Conservation (phyloP, 2,797 vertebrate species). For the Ceryle rudis region DNA sequence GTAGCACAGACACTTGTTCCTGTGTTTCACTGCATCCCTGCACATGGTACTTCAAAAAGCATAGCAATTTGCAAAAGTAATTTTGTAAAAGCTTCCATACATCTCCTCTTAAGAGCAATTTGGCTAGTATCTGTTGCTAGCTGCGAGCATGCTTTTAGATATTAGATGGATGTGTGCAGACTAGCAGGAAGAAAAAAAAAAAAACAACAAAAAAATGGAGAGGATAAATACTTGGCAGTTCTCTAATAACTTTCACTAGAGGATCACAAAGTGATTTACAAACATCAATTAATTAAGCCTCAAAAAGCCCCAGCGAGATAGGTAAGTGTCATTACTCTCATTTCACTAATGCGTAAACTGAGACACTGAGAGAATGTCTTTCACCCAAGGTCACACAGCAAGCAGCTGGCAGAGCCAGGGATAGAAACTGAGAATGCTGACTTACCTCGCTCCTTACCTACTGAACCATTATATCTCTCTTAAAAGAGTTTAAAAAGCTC, state of each 20-base stretch:
- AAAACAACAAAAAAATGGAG: background rate
- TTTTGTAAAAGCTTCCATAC: constrained; percentile 55
- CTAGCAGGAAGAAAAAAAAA: background rate
- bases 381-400: constrained; percentile 52
- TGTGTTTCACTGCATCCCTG: background rate
- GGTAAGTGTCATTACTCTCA: constrained; percentile 68
- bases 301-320: constrained; percentile 42
- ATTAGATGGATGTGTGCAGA: constrained; percentile 58
- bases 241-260: constrained; percentile 42
- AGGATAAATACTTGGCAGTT: constrained; percentile 62
- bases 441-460: background rate
- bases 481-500: background rate
- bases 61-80: constrained; percentile 37
- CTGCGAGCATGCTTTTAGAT: constrained; percentile 47
- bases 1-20: background rate
- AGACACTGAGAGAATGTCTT: constrained; percentile 43
- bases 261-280: constrained; percentile 62
- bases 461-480: background rate
- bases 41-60: constrained; percentile 37
- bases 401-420: constrained; percentile 39
- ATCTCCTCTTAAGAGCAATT: constrained; percentile 46
- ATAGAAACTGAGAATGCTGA: background rate
- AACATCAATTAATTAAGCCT: constrained; percentile 71
- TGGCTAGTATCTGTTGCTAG: constrained; percentile 51
- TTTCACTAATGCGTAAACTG: constrained; percentile 61